A percentile compares a stretch with the other conserved stretches of the same genome.
These are phyloP conservation scores for Lithophane ornitopus DNA, from an alignment of 2,888 invertebrate genomes.

Conservation along the genomic window DNA sequence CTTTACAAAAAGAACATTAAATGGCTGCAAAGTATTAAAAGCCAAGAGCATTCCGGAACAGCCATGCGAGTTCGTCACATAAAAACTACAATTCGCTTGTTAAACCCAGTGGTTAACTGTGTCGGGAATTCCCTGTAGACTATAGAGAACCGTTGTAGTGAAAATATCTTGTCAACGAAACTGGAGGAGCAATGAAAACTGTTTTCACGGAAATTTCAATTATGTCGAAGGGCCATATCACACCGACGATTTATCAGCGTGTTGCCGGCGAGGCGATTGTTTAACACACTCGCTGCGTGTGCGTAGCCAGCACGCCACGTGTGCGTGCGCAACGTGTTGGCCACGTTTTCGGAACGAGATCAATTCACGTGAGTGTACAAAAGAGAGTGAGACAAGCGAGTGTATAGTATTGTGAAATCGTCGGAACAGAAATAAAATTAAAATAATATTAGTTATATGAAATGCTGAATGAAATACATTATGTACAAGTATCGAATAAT, in stretches of 20 bases:
- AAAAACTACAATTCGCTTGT: slow-evolving; percentile 7
- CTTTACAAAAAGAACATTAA: background rate
- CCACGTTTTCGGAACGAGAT: too few species aligned
- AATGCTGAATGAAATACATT: too few species aligned
- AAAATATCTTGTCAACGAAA: slow-evolving; percentile 6
- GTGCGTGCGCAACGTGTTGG: too few species aligned
- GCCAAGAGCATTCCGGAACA: slow-evolving; percentile 5
- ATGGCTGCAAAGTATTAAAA: background rate
- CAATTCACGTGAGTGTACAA: too few species aligned
- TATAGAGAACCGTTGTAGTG: slow-evolving; percentile 4
- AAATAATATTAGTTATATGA: background rate
- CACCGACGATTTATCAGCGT: too few species aligned
- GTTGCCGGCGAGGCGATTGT: too few species aligned
- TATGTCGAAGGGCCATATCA: too few species aligned
- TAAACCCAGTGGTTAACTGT: slow-evolving; percentile 6
- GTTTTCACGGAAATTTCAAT: background rate
- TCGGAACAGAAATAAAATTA: background rate
- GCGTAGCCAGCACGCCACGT: too few species aligned
- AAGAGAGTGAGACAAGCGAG: too few species aligned
- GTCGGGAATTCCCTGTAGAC: background rate
- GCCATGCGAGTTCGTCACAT: slow-evolving; percentile 5
- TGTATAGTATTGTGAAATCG: too few species aligned
- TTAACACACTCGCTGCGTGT: too few species aligned
- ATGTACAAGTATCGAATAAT: too few species aligned
- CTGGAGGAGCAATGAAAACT: background rate